Percentiles rank a stretch among this genome's conserved stretches.
phyloP scores from a whole-genome alignment of 2,888 invertebrate species.

The Drosophila anomalata region DNA sequence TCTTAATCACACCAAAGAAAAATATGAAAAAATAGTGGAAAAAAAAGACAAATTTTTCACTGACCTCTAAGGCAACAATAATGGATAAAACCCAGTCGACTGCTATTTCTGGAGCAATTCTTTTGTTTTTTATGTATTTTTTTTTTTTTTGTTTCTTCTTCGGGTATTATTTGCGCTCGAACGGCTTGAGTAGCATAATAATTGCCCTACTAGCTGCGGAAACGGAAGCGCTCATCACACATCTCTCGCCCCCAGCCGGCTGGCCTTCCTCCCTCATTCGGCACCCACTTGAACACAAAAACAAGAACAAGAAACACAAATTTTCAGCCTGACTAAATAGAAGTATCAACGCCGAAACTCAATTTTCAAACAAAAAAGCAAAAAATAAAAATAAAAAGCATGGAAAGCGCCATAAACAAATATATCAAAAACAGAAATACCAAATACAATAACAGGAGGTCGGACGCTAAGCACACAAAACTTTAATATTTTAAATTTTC shows the following conservation, averaged over 20 bases:
- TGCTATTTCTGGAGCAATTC: not conserved
- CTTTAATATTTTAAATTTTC: constrained; percentile 46
- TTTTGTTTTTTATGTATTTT: constrained; percentile 2
- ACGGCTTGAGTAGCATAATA: constrained; percentile 62
- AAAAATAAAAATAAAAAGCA: constrained; percentile 36
- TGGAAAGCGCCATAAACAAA: constrained; percentile 32
- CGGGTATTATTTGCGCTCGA: constrained; percentile 68
- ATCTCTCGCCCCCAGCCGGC: constrained; percentile 21
- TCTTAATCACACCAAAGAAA: not conserved
- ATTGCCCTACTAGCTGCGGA: constrained; percentile 70
- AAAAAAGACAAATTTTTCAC: not conserved
- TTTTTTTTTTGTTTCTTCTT: constrained; percentile 45
- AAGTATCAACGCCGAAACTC: constrained; percentile 70
- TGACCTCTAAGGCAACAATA: not conserved
- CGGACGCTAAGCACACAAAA: constrained; percentile 42
- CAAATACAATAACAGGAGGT: constrained; percentile 31
- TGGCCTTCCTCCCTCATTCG: constrained; percentile 9
- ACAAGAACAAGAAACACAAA: constrained; percentile 4
- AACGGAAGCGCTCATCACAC: constrained; percentile 76
- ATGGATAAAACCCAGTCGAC: constrained; percentile 23
- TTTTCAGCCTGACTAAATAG: constrained; percentile 55
- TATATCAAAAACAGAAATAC: constrained; percentile 30
- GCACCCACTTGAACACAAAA: constrained; percentile 35
- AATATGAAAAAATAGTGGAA: not conserved
- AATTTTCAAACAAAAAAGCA: constrained; percentile 60